Percentiles rank a stretch among this genome's conserved stretches.
Conservation (phyloP, 2,888 invertebrate genomes). For the Neria commutata region DNA sequence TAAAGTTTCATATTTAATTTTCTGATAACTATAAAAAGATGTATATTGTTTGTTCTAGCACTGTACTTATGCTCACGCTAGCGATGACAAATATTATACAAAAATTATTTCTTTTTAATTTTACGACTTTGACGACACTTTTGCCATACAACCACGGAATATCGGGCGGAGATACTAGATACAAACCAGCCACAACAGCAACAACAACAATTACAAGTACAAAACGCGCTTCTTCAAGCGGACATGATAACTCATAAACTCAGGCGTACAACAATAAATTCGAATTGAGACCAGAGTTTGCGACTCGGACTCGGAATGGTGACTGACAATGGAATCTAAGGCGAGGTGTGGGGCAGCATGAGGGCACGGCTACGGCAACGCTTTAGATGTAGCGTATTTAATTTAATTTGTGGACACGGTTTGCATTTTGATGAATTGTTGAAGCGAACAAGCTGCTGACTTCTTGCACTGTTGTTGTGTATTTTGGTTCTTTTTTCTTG, state of each 20-base stretch:
- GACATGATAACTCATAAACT: constrained; percentile 2
- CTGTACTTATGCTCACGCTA: too few relatives aligned
- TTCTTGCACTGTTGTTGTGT: not conserved
- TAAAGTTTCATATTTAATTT: too few relatives aligned
- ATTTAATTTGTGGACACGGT: constrained; percentile 43
- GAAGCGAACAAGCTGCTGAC: not conserved
- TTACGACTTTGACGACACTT: constrained; percentile 53
- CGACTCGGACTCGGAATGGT: not conserved
- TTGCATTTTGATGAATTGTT: constrained; percentile 57
- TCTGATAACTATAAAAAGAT: too few relatives aligned
- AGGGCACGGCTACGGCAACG: not conserved
- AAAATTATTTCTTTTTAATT: constrained; percentile 51
- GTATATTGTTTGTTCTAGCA: too few relatives aligned
- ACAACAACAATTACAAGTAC: not conserved
- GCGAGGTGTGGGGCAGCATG: constrained; percentile 4
- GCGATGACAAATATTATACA: too few relatives aligned
- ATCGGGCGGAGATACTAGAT: too few relatives aligned
- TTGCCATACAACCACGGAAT: constrained; percentile 11
- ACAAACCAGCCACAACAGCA: too few relatives aligned
- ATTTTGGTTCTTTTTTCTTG: not conserved
- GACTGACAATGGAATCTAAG: constrained; percentile 9
- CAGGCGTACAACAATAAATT: not conserved
- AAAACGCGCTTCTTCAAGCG: not conserved
- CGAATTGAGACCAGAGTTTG: not conserved
- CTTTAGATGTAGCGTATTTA: constrained; percentile 5